Evolutionary conservation across 2,888 invertebrate genomes (phyloP).

Genomic region (Dendrolimus pini): DNA sequence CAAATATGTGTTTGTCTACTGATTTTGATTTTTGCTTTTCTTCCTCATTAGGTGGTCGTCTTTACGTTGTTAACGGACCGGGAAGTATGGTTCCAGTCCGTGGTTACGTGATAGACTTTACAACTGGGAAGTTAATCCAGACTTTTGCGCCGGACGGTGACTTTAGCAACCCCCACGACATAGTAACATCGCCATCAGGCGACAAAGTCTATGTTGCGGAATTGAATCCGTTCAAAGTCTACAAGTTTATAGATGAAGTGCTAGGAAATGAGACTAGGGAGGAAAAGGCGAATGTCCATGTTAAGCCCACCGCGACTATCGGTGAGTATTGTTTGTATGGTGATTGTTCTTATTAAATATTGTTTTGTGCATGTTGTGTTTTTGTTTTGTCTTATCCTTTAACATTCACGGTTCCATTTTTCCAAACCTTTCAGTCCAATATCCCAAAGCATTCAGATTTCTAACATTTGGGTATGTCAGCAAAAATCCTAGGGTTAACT

Average conservation of each 20-base stretch:
- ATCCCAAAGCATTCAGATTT: too few species aligned
- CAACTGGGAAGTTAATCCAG: slow-evolving; percentile 73
- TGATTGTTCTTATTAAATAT: slow-evolving; percentile 9
- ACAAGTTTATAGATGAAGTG: slow-evolving; percentile 52
- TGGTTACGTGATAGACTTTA: slow-evolving; percentile 83
- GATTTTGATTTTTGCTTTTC: too few species aligned
- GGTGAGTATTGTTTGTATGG: slow-evolving; percentile 47
- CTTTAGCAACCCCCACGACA: slow-evolving; percentile 86
- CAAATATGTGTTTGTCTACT: too few species aligned
- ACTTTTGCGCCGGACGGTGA: slow-evolving; percentile 77
- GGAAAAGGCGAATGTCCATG: slow-evolving; percentile 23
- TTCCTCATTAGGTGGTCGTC: slow-evolving; percentile 74
- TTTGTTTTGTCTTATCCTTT: too few species aligned
- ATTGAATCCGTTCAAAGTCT: slow-evolving; percentile 79
- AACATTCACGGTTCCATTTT: too few species aligned
- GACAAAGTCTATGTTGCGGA: slow-evolving; percentile 86
- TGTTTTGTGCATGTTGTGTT: slow-evolving; percentile 5
- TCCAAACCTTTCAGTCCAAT: too few species aligned
- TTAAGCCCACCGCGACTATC: slow-evolving; percentile 62
- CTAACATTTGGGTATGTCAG: too few species aligned
- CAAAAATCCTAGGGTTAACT: too few species aligned
- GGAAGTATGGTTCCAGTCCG: slow-evolving; percentile 70
- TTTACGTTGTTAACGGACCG: slow-evolving; percentile 87
- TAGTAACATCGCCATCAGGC: slow-evolving; percentile 83
- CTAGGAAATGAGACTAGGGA: slow-evolving; percentile 24